phyloP scores from a whole-genome alignment of 2,888 invertebrate species.

The Serrognathus titanus region DNA sequence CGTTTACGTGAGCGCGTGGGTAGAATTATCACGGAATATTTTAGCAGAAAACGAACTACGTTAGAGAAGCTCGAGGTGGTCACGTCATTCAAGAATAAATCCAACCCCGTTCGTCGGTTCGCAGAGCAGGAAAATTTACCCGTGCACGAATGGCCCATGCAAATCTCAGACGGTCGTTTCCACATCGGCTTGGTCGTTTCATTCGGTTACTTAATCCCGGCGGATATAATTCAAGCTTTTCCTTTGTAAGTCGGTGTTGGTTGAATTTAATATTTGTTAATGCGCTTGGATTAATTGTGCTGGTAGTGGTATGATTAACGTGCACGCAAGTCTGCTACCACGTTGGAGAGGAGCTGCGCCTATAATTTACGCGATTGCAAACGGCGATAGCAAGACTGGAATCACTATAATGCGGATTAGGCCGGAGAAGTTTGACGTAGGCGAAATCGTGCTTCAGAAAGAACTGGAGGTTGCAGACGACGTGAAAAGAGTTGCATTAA shows the following conservation, averaged over 20 bases:
- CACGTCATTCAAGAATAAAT: slow-evolving; percentile 60
- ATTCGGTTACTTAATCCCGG: slow-evolving; percentile 88
- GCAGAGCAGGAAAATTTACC: slow-evolving; percentile 59
- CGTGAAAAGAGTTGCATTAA: slow-evolving; percentile 64
- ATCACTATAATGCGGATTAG: slow-evolving; percentile 84
- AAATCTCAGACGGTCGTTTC: slow-evolving; percentile 53
- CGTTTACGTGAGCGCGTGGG: neutral
- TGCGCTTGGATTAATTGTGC: neutral
- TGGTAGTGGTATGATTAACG: slow-evolving; percentile 83
- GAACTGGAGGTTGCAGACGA: slow-evolving; percentile 55
- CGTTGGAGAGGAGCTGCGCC: slow-evolving; percentile 93
- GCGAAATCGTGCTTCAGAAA: slow-evolving; percentile 63
- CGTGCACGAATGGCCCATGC: slow-evolving; percentile 64
- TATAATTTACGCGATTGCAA: slow-evolving; percentile 77
- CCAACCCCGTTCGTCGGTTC: slow-evolving; percentile 66
- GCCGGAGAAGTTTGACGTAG: slow-evolving; percentile 78
- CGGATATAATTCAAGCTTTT: slow-evolving; percentile 69
- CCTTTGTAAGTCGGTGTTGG: slow-evolving; percentile 64
- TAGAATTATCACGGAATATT: neutral
- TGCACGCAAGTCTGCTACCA: slow-evolving; percentile 89
- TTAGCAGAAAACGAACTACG: slow-evolving; percentile 50
- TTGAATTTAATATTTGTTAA: slow-evolving; percentile 10
- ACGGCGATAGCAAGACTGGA: slow-evolving; percentile 78
- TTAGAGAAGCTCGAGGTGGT: slow-evolving; percentile 66
- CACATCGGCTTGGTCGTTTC: slow-evolving; percentile 90